These are phyloP conservation scores for Festucalex cinctus DNA, from an alignment of 2,113 vertebrate genomes.

Conservation along the genomic window DNA sequence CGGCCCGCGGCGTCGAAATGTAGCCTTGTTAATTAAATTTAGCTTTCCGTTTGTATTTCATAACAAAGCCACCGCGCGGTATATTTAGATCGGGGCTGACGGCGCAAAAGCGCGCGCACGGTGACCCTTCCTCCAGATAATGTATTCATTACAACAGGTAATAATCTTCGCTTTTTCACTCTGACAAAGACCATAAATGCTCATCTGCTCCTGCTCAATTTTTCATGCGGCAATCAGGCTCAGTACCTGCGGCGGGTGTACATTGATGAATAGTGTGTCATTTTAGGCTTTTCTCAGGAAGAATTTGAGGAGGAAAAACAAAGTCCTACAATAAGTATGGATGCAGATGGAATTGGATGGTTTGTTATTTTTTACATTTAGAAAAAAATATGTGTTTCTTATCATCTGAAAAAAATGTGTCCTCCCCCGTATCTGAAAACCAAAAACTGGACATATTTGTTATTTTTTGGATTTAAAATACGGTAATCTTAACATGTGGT, in stretches of 20 bases:
- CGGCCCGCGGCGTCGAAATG: constrained; percentile 40
- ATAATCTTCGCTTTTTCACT: neutral
- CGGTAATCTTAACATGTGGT: neutral
- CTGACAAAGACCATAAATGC: neutral
- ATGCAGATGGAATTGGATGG: neutral
- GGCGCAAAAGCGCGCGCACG: neutral
- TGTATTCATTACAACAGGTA: constrained; percentile 32
- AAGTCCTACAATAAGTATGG: neutral
- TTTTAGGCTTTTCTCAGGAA: neutral
- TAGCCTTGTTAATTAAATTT: constrained; percentile 59
- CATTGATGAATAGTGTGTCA: neutral
- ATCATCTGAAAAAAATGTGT: neutral
- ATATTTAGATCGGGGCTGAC: constrained; percentile 59
- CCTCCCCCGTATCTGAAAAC: neutral
- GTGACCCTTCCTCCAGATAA: constrained; percentile 42
- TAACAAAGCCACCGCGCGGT: constrained; percentile 53
- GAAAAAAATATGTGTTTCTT: neutral
- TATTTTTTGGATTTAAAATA: neutral
- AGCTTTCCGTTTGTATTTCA: constrained; percentile 62
- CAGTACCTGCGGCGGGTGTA: neutral
- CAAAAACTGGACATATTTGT: neutral
- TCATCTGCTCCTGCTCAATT: constrained; percentile 22
- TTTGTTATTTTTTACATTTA: neutral
- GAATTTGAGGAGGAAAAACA: neutral
- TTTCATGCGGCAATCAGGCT: constrained; percentile 23